Evolutionary conservation across 2,888 invertebrate species (phyloP).

Genomic region (Deilephila elpenor): DNA sequence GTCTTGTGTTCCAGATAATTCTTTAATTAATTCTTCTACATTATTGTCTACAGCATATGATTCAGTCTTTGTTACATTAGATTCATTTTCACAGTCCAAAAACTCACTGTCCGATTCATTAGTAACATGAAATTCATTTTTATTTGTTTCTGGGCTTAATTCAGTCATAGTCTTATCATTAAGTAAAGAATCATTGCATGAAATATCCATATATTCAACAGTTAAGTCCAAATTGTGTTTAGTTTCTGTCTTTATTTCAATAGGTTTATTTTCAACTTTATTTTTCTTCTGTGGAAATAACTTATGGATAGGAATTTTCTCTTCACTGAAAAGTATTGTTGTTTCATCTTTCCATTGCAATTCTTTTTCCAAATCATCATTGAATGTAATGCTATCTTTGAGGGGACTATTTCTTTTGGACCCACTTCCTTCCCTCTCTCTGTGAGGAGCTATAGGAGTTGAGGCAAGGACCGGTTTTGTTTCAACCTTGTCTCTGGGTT

Average conservation of each 20-base stretch:
- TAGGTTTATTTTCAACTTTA: constrained; percentile 24
- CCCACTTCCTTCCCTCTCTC: constrained; percentile 53
- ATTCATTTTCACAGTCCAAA: constrained; percentile 75
- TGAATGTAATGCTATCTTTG: constrained; percentile 74
- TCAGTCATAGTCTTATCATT: constrained; percentile 56
- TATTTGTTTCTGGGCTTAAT: constrained; percentile 37
- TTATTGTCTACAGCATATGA: constrained; percentile 32
- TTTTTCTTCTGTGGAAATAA: constrained; percentile 50
- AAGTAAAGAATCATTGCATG: constrained; percentile 61
- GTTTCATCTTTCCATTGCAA: constrained; percentile 78
- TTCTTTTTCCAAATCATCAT: constrained; percentile 75
- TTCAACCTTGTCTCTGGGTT: constrained; percentile 8
- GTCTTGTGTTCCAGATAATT: constrained; percentile 31
- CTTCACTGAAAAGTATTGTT: constrained; percentile 69
- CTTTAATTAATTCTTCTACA: constrained; percentile 25
- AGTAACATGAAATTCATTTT: constrained; percentile 41
- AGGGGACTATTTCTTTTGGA: constrained; percentile 67
- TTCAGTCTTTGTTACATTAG: constrained; percentile 49
- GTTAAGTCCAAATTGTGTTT: constrained; percentile 52
- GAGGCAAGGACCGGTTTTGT: constrained; percentile 53
- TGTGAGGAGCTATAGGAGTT: constrained; percentile 64
- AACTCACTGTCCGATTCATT: constrained; percentile 75
- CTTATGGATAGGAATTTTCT: constrained; percentile 74
- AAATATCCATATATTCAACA: constrained; percentile 74
- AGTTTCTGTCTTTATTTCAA: constrained; percentile 30